Percentiles rank a stretch among this genome's conserved stretches.
These are phyloP conservation scores for Hafferia zeledoni DNA, from an alignment of 2,797 vertebrate genomes.

Conservation along the genomic window DNA sequence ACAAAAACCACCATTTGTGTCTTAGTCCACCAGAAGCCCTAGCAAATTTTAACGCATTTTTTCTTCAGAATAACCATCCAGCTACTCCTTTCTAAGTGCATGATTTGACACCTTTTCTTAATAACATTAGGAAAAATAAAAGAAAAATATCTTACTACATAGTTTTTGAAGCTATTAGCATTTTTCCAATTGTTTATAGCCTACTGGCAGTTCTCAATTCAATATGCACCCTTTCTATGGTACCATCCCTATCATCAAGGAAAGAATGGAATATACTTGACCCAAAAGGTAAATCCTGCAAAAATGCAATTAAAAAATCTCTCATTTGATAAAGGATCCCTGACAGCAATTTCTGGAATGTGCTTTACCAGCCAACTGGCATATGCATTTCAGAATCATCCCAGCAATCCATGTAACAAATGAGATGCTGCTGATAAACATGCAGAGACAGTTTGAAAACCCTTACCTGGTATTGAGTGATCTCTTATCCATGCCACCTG, in stretches of 20 bases:
- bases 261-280: background rate
- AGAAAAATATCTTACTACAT: background rate
- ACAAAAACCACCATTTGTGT: background rate
- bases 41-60: background rate
- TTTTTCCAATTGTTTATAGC: background rate
- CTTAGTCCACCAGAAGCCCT: background rate
- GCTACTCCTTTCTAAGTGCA: background rate
- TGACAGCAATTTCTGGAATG: background rate
- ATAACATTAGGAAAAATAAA: too few relatives aligned
- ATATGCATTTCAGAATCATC: background rate
- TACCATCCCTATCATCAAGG: background rate
- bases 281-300: background rate
- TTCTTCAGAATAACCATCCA: background rate
- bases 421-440: background rate
- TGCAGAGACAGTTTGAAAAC: background rate
- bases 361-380: background rate
- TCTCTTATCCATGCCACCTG: background rate
- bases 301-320: background rate
- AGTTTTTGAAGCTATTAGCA: background rate
- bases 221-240: background rate
- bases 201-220: background rate
- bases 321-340: background rate
- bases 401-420: background rate
- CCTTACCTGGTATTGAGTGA: background rate
- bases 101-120: background rate